phyloP scores from a whole-genome alignment of 2,113 vertebrate genomes.

The Cyprinodon variegatus region DNA sequence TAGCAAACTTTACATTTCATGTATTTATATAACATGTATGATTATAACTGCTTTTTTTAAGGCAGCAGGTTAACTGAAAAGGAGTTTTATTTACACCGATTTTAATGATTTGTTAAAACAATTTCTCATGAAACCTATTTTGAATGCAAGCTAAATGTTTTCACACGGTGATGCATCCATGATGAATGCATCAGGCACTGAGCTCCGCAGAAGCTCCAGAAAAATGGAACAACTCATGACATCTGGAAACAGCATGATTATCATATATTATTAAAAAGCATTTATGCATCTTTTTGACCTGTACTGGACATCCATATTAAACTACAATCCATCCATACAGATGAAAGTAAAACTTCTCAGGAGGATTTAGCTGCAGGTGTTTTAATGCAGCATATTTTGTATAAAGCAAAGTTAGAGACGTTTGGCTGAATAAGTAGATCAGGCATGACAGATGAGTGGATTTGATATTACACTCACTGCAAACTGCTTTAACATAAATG shows the following conservation, averaged over 20 bases:
- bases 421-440: conserved; percentile 16
- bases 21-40: background rate
- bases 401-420: background rate
- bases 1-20: background rate
- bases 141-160: conserved; percentile 8
- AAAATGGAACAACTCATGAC: conserved; percentile 3
- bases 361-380: background rate
- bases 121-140: conserved; percentile 9
- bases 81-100: background rate
- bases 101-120: background rate
- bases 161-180: conserved; percentile 9
- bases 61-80: background rate
- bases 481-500: conserved; percentile 14
- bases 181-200: conserved; percentile 22
- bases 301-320: conserved; percentile 11
- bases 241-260: conserved; percentile 14
- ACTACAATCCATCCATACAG: conserved; percentile 11
- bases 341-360: background rate
- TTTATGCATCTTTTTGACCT: conserved; percentile 26
- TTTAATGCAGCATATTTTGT: conserved; percentile 19
- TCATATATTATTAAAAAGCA: conserved; percentile 21
- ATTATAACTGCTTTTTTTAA: background rate
- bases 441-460: conserved; percentile 4
- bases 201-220: conserved; percentile 8
- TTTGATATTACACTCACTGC: background rate